phyloP scores from a whole-genome alignment of 2,888 invertebrate species.

The Frankliniella fusca region DNA sequence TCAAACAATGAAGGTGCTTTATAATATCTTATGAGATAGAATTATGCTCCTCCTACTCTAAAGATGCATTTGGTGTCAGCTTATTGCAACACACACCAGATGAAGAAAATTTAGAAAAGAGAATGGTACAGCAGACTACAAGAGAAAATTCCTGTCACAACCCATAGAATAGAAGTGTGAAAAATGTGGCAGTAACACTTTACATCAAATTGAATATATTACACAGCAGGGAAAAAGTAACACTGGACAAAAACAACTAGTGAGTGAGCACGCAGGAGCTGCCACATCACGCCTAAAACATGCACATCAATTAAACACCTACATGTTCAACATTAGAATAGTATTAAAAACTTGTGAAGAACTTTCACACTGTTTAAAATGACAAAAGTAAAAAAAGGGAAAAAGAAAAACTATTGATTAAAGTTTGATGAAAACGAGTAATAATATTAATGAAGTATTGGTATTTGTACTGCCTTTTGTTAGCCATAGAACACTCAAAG shows the following conservation, averaged over 20 bases:
- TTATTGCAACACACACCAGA: conserved; percentile 26
- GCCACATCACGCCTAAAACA: neutral
- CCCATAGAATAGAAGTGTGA: conserved; percentile 24
- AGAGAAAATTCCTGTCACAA: conserved; percentile 25
- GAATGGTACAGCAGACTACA: conserved; percentile 24
- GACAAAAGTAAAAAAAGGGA: conserved; percentile 20
- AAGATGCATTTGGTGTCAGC: conserved; percentile 12
- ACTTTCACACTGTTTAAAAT: conserved; percentile 14
- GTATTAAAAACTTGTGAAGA: conserved; percentile 1
- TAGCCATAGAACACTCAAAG: conserved; percentile 22
- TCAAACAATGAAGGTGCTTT: conserved; percentile 25
- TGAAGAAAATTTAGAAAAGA: neutral
- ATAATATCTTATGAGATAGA: conserved; percentile 15
- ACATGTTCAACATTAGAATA: conserved; percentile 25
- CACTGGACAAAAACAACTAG: conserved; percentile 24
- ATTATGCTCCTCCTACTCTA: conserved; percentile 24
- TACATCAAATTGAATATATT: conserved; percentile 27
- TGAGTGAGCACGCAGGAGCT: neutral
- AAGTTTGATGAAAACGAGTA: conserved; percentile 23
- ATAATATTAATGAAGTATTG: conserved; percentile 21
- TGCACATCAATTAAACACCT: conserved; percentile 21
- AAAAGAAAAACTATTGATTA: conserved; percentile 9
- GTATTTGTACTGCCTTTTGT: conserved; percentile 26
- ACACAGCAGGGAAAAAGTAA: conserved; percentile 20
- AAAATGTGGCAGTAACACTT: conserved; percentile 26